Base-by-base conservation (phyloP, 2,888 invertebrate genomes). In the Brenthis ino region DNA sequence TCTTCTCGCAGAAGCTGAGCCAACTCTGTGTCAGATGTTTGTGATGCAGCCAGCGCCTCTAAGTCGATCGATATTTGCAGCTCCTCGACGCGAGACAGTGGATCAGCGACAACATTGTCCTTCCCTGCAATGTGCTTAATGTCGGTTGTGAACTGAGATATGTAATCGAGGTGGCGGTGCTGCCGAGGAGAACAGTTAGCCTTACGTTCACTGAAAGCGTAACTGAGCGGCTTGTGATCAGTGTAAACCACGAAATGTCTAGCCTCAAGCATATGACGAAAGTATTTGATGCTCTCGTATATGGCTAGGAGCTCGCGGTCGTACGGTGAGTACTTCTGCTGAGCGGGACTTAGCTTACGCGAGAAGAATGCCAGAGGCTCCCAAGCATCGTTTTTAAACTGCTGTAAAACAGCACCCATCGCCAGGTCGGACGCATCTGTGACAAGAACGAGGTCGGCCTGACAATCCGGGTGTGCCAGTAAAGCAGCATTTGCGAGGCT, bases 121-220 rank as follows among this genome's bases (percentile, higher is more conserved):
- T 75, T 70, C 0, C 85, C 82, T 1, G 77, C 57, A 2, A 87
- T 75, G 70, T 85, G 77, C 2, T 74, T 65, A 3, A 86, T 81
- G 63, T 83, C 79, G 0, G 80, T 84, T 0, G 82, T 78, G 70
- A 86, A 87, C 68, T 86, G 82, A 0, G 77, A 61, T 28, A 86
- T 83, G 20, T 75, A 82, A 61, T 81, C 77, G 0, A 77, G 63
- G 64, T 87, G 79, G 2, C 83, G 68, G 14, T 77, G 72, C 68
- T 87, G 84, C 1, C 85, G 65, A 0, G 84, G 85, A 1, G 84
- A 77, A 11, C 78, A 77, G 5, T 80, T 80, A 4, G 80, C 79
- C 4, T 74, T 48, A 14, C 77, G 77, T 68, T 79, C 72, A 5
- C 64, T 20, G 65, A 88, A 82, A 0, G 85, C 84, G 54, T 72